Percentiles rank a stretch among this genome's conserved stretches.
These are phyloP conservation scores for Chrysogorgia sp. DNA, from an alignment of 92 coral and sea anemone genomes.

Conservation along the genomic window DNA sequence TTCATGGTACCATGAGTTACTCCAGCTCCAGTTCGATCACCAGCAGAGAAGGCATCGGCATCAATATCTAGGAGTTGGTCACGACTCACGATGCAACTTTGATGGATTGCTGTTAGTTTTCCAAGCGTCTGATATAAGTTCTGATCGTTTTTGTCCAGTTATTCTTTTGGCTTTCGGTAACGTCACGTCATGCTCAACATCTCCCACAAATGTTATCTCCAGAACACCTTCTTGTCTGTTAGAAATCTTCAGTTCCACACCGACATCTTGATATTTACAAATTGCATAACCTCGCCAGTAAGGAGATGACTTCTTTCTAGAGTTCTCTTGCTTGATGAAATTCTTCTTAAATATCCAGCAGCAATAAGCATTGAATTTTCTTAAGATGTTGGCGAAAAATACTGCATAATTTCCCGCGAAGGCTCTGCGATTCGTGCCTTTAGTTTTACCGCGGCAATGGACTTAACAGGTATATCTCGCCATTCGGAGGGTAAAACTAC, in stretches of 20 bases:
- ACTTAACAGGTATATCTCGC: slow-evolving; percentile 20
- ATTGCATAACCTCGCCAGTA: slow-evolving; percentile 35
- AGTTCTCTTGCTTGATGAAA: slow-evolving; percentile 3
- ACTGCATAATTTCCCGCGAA: slow-evolving; percentile 17
- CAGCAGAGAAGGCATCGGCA: slow-evolving; percentile 21
- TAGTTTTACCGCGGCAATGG: not conserved
- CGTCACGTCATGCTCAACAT: slow-evolving; percentile 20
- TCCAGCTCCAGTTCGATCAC: slow-evolving; percentile 36
- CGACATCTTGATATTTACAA: slow-evolving; percentile 32
- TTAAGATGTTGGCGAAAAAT: slow-evolving; percentile 16
- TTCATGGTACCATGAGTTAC: slow-evolving; percentile 5
- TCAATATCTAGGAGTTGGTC: slow-evolving; percentile 1
- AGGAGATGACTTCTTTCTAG: slow-evolving; percentile 8
- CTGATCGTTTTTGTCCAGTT: not conserved
- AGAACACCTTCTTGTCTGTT: not conserved
- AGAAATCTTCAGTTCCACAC: not conserved
- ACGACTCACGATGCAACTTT: slow-evolving; percentile 15
- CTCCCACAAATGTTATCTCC: slow-evolving; percentile 4
- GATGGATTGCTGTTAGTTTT: not conserved
- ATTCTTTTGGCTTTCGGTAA: slow-evolving; percentile 27
- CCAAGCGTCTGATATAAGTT: not conserved
- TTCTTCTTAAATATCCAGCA: slow-evolving; percentile 38
- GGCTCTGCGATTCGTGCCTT: not conserved
- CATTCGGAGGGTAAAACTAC: slow-evolving; percentile 6
- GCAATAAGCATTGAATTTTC: slow-evolving; percentile 28